A percentile compares a stretch with the other conserved stretches of the same genome.
phyloP scores from a whole-genome alignment of 2,797 vertebrate genomes.

The Graptemys geographica region DNA sequence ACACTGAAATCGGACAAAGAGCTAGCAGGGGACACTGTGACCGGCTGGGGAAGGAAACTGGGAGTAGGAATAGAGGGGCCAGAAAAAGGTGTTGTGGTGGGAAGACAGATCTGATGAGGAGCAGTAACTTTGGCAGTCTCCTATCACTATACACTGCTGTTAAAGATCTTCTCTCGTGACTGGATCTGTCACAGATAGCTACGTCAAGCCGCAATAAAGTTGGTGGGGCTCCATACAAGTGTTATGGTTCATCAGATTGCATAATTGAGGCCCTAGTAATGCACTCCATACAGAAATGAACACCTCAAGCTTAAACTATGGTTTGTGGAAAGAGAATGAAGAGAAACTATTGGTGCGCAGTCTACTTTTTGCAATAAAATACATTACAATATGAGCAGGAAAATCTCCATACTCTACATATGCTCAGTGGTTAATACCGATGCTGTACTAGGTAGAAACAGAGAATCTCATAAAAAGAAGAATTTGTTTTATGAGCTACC shows the following conservation, averaged over 20 bases:
- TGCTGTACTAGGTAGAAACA: background rate
- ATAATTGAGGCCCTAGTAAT: background rate
- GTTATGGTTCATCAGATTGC: background rate
- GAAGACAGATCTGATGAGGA: background rate
- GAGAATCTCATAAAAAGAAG: background rate
- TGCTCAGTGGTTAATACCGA: background rate
- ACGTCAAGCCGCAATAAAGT: background rate
- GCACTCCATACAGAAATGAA: background rate
- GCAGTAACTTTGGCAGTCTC: background rate
- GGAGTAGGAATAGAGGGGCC: background rate
- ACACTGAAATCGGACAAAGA: background rate
- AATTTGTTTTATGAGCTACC: background rate
- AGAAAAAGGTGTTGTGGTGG: background rate
- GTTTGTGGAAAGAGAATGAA: background rate
- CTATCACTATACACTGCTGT: background rate
- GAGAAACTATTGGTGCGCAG: background rate
- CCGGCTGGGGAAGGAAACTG: background rate
- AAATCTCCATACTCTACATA: background rate
- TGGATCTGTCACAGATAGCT: background rate
- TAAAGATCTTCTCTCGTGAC: background rate
- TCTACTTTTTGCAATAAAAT: background rate
- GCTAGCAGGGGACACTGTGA: background rate
- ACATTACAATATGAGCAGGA: accelerated
- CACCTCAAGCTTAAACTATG: background rate
- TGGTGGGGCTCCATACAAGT: background rate